Evolutionary conservation across 2,113 vertebrate species (phyloP).

Genomic region (Pelusios castaneus): DNA sequence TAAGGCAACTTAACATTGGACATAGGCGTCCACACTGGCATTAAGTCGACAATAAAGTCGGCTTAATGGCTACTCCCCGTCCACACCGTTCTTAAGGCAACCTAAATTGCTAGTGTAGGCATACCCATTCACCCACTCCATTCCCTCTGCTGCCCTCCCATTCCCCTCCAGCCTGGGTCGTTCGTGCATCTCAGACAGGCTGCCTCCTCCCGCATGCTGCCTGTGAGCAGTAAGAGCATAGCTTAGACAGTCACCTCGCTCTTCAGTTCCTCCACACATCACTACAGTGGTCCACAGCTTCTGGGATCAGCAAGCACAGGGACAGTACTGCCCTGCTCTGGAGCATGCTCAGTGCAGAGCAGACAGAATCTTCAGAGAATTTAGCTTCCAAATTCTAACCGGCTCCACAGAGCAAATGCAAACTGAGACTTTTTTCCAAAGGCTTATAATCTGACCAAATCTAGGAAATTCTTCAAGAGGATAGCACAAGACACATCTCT

Average conservation of each 20-base stretch:
- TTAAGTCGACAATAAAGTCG: no score
- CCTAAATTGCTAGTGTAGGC: no score
- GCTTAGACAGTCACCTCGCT: not conserved
- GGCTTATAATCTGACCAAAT: no score
- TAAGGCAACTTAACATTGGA: no score
- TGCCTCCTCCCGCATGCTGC: not conserved
- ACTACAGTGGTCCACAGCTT: not conserved
- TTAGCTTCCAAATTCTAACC: rapidly evolving
- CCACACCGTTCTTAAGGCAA: no score
- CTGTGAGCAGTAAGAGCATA: not conserved
- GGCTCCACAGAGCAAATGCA: not conserved
- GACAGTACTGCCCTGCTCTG: rapidly evolving
- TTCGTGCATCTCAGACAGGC: not conserved
- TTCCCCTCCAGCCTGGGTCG: not conserved
- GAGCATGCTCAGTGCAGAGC: rapidly evolving
- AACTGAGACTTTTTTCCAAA: rapidly evolving
- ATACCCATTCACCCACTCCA: no score
- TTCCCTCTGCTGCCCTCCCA: not conserved
- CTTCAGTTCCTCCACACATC: not conserved
- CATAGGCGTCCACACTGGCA: no score
- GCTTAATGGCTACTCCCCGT: no score
- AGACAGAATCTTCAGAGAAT: rapidly evolving
- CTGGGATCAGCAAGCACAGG: not conserved
- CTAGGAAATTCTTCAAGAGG: rapidly evolving
- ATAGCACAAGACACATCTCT: rapidly evolving